phyloP scores from a whole-genome alignment of 2,113 vertebrate species.

The Silurus meridionalis region DNA sequence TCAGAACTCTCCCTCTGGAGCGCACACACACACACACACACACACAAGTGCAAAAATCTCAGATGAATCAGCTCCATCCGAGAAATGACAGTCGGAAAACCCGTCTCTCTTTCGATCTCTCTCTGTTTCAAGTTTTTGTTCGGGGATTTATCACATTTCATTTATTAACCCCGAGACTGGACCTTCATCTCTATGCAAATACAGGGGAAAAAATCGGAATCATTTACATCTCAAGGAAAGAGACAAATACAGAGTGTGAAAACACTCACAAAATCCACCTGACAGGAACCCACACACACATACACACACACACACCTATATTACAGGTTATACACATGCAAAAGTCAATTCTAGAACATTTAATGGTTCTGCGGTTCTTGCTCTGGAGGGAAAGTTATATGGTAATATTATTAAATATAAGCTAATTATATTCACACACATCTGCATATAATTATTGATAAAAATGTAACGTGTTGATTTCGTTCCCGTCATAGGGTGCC shows the following conservation, averaged over 20 bases:
- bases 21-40: constrained; percentile 5
- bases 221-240: constrained; percentile 25
- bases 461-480: background rate
- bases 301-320: background rate
- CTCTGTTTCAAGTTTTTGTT: background rate
- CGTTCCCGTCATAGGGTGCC: background rate
- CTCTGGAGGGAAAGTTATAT: background rate
- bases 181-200: constrained; percentile 38
- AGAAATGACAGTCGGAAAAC: constrained; percentile 55
- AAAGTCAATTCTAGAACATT: background rate
- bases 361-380: background rate
- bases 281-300: background rate
- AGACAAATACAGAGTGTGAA: background rate
- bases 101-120: background rate
- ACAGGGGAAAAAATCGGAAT: background rate
- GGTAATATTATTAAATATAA: too few species aligned
- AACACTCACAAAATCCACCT: background rate
- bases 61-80: constrained; percentile 52
- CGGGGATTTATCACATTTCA: constrained; percentile 3
- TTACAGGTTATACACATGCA: background rate
- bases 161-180: background rate
- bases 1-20: constrained; percentile 42
- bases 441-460: background rate
- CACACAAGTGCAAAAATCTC: constrained; percentile 16
- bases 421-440: background rate